Evolutionary conservation across 2,797 vertebrate genomes (phyloP).

Genomic region (Etheostoma nigrum): DNA sequence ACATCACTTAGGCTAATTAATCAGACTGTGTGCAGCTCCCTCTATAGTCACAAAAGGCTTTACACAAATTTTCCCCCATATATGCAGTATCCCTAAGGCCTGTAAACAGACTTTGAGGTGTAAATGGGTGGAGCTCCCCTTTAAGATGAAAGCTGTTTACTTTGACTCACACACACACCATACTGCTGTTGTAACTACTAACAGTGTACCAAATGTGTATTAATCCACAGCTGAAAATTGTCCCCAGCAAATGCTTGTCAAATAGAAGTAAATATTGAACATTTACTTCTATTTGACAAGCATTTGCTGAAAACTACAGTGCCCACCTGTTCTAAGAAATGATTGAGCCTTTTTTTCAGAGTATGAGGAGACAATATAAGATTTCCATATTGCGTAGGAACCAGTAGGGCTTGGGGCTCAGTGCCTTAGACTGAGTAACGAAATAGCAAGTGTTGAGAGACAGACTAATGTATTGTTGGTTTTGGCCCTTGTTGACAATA

Average conservation of each 20-base stretch:
- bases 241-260: too few relatives aligned
- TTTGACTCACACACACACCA: neutral
- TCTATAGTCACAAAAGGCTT: too few relatives aligned
- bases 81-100: neutral
- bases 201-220: neutral
- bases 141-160: neutral
- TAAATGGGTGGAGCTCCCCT: neutral
- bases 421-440: too few relatives aligned
- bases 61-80: too few relatives aligned
- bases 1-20: neutral
- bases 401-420: neutral
- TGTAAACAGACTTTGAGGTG: neutral
- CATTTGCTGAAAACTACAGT: neutral
- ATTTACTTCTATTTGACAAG: neutral
- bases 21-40: too few relatives aligned
- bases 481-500: neutral
- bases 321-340: neutral
- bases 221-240: slow-evolving; percentile 11
- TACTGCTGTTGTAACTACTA: neutral
- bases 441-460: neutral
- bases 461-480: neutral
- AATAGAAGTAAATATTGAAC: too few relatives aligned
- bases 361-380: neutral
- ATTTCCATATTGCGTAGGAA: slow-evolving; percentile 9
- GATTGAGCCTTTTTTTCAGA: neutral